Percentiles rank a stretch among this genome's conserved stretches.
These are phyloP conservation scores for Smittia aterrima DNA, from an alignment of 2,888 invertebrate species.

Conservation along the genomic window DNA sequence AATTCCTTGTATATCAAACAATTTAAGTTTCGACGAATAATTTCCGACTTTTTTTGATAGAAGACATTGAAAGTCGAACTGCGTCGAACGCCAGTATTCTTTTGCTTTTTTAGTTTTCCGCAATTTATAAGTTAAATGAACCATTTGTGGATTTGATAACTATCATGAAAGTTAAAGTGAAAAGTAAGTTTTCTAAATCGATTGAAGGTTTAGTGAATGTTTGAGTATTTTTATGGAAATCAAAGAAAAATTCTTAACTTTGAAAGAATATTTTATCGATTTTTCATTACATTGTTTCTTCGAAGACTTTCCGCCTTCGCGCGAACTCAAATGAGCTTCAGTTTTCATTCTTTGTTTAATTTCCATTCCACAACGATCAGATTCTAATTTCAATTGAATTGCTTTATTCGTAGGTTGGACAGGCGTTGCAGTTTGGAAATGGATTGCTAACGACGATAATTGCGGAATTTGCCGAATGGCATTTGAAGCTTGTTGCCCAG, in stretches of 20 bases:
- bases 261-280: neutral
- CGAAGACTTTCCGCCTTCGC: no score
- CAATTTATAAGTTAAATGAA: conserved; percentile 17
- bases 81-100: no score
- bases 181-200: conserved; percentile 17
- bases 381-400: no score
- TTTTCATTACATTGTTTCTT: neutral
- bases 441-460: conserved; percentile 98
- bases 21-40: no score
- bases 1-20: no score
- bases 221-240: neutral
- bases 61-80: no score
- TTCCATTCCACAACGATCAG: no score
- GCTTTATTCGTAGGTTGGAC: conserved; percentile 34
- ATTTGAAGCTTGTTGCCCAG: conserved; percentile 97
- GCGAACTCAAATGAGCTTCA: no score
- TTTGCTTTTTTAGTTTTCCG: neutral
- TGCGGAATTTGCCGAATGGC: conserved; percentile 99
- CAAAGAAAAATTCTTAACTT: neutral
- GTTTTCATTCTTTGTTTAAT: no score
- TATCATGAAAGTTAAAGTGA: conserved; percentile 40
- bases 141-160: neutral
- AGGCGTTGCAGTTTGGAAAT: conserved; percentile 96
- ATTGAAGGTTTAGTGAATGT: neutral
- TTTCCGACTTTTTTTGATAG: no score